phyloP scores from a whole-genome alignment of 2,113 vertebrate genomes.

The Ahaetulla prasina region DNA sequence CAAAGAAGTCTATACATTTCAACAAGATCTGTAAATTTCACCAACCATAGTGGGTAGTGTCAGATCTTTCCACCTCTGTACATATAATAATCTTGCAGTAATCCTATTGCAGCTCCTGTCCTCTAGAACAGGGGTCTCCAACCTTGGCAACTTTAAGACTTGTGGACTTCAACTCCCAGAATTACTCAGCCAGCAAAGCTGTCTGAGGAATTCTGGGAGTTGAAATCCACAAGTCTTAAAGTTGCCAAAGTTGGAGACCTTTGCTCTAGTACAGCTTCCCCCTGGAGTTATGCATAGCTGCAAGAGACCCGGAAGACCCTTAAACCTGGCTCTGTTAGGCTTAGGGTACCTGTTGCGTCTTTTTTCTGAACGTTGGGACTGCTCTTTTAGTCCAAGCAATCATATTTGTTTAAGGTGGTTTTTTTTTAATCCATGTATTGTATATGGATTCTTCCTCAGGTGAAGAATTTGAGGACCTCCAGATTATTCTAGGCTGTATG shows the following conservation, averaged over 20 bases:
- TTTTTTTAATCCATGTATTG: background rate
- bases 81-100: background rate
- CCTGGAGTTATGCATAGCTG: background rate
- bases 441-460: background rate
- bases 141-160: too few relatives aligned
- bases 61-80: background rate
- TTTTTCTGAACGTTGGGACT: background rate
- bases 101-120: background rate
- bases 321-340: background rate
- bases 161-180: too few relatives aligned
- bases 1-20: background rate
- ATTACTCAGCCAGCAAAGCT: too few relatives aligned
- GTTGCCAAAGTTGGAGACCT: too few relatives aligned
- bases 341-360: background rate
- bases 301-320: background rate
- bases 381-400: background rate
- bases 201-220: too few relatives aligned
- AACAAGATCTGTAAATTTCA: background rate
- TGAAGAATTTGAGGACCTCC: background rate
- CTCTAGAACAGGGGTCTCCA: too few relatives aligned
- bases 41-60: background rate
- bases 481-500: background rate
- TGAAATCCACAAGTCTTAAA: too few relatives aligned
- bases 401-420: background rate
- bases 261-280: background rate